These are phyloP conservation scores for Chaetorhynchus papuensis DNA, from an alignment of 2,113 vertebrate species.

Conservation along the genomic window DNA sequence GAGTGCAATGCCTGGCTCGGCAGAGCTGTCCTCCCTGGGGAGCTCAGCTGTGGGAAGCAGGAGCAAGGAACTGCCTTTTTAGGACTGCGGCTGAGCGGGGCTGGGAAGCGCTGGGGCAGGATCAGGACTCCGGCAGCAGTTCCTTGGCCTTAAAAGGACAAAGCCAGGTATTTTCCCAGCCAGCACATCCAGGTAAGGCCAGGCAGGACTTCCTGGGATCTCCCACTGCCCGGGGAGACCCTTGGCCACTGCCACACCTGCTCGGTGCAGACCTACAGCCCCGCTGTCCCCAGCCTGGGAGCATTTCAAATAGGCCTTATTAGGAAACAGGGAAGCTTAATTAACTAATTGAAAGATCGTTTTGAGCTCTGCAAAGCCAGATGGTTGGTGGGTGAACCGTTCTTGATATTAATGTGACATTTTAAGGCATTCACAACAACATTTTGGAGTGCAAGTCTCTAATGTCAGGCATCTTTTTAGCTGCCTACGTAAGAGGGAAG, in stretches of 20 bases:
- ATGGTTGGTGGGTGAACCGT: constrained; percentile 33
- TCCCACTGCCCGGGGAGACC: rapidly evolving
- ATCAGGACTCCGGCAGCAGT: background rate
- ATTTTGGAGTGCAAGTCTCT: background rate
- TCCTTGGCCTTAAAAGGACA: constrained; percentile 42
- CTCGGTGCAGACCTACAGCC: background rate
- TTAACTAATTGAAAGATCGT: background rate
- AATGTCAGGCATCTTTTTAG: background rate
- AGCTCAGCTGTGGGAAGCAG: constrained; percentile 27
- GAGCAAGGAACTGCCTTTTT: constrained; percentile 64
- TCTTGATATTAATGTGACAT: constrained; percentile 24
- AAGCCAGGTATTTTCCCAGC: constrained; percentile 23
- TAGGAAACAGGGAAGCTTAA: constrained; percentile 16
- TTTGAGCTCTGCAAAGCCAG: constrained; percentile 35
- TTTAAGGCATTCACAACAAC: constrained; percentile 2
- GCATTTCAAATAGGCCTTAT: background rate
- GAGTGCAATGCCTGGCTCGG: background rate
- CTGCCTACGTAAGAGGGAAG: background rate
- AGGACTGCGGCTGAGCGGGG: background rate
- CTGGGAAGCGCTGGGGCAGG: background rate
- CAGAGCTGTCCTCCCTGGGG: constrained; percentile 10
- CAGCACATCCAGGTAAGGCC: background rate
- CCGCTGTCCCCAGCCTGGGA: rapidly evolving
- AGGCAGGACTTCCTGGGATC: background rate
- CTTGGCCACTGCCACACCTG: background rate